Conservation (phyloP, 1,140 invertebrate species). For the Zaprionus nigranus region DNA sequence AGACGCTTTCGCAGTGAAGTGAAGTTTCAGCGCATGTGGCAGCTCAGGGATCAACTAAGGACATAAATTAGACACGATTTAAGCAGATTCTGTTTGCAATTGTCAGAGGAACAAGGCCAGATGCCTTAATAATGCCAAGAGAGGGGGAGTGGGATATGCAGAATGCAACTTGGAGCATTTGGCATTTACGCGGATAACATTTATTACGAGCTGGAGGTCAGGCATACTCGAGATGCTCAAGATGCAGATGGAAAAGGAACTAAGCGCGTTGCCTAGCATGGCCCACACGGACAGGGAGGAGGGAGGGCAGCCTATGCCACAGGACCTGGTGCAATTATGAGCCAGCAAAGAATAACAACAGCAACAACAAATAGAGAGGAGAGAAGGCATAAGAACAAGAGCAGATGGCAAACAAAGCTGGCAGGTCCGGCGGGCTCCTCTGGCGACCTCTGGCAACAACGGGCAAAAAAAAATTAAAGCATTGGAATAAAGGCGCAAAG, state of each 20-base stretch:
- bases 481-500: conserved; percentile 74
- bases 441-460: conserved; percentile 49
- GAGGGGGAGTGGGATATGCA: not conserved
- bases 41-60: conserved; percentile 62
- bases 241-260: conserved; percentile 34
- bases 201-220: conserved; percentile 71
- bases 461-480: conserved; percentile 70
- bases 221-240: conserved; percentile 62
- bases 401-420: conserved; percentile 33
- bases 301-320: too few relatives aligned
- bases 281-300: too few relatives aligned
- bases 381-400: not conserved
- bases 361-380: conserved; percentile 29
- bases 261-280: too few relatives aligned
- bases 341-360: conserved; percentile 1
- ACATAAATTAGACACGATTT: conserved; percentile 71
- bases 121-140: conserved; percentile 62
- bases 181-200: conserved; percentile 60
- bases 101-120: conserved; percentile 42
- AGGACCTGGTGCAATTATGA: conserved; percentile 18
- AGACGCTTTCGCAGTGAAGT: not conserved
- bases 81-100: conserved; percentile 39
- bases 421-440: not conserved
- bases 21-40: not conserved
- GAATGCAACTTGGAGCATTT: conserved; percentile 38